Evolutionary conservation across 2,113 vertebrate species (phyloP).

Genomic region (Eupsittula cactorum): DNA sequence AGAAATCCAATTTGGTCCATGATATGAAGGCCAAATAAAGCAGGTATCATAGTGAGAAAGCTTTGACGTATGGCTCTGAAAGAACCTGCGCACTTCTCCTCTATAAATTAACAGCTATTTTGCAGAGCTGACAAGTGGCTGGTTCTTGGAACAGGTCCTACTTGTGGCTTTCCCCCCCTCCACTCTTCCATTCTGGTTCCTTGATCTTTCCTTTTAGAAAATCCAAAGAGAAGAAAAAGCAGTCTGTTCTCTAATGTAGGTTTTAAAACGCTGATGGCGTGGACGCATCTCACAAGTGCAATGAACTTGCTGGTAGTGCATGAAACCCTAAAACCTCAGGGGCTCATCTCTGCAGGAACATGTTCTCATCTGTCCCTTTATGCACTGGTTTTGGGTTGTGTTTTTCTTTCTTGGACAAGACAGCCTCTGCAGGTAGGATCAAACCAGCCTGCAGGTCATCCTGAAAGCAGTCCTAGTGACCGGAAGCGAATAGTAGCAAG

Average conservation of each 20-base stretch:
- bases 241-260: neutral
- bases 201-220: conserved; percentile 37
- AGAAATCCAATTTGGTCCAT: conserved; percentile 73
- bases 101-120: conserved; percentile 74
- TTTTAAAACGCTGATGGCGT: neutral
- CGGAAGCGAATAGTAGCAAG: neutral
- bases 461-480: neutral
- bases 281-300: neutral
- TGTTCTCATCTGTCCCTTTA: neutral
- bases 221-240: neutral
- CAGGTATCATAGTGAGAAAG: conserved; percentile 40
- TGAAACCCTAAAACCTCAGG: neutral
- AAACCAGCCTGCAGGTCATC: neutral
- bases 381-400: neutral
- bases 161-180: neutral
- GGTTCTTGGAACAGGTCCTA: conserved; percentile 63
- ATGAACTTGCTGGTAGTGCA: neutral
- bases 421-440: neutral
- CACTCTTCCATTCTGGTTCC: neutral
- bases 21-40: conserved; percentile 48
- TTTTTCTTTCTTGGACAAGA: neutral
- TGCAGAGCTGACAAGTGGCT: conserved; percentile 61
- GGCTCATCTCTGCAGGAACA: neutral
- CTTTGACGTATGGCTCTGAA: conserved; percentile 64
- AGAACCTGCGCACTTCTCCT: conserved; percentile 44